Percentiles rank a stretch among this genome's conserved stretches.
These are phyloP conservation scores for Oncorhynchus masou DNA, from an alignment of 2,113 vertebrate species.

Conservation along the genomic window DNA sequence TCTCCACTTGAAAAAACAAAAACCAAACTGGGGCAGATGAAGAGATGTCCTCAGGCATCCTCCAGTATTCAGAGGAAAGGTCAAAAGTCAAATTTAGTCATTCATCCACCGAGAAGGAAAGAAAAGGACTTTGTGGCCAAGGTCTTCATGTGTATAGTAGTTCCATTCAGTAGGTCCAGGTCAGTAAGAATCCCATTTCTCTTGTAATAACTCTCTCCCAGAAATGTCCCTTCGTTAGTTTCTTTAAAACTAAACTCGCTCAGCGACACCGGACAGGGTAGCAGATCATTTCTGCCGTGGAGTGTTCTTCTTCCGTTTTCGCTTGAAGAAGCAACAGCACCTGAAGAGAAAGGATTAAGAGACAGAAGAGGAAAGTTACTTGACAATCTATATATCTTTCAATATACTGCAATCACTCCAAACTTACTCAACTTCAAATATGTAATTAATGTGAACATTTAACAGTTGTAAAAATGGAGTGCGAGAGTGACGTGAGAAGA, in stretches of 20 bases:
- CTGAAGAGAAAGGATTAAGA: conserved; percentile 63
- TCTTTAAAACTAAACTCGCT: background rate
- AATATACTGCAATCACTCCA: too few species aligned
- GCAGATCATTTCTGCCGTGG: conserved; percentile 91
- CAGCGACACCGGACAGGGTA: conserved; percentile 10
- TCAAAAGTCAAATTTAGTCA: background rate
- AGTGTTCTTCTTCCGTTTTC: conserved; percentile 97
- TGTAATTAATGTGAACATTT: background rate
- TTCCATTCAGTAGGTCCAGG: conserved; percentile 12
- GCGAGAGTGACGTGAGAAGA: background rate
- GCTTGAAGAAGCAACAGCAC: conserved; percentile 99
- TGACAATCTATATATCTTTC: too few species aligned
- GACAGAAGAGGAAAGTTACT: background rate
- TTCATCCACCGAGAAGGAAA: background rate
- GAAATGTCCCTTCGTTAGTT: background rate
- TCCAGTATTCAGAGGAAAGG: background rate
- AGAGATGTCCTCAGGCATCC: background rate
- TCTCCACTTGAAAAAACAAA: background rate
- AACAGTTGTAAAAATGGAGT: background rate
- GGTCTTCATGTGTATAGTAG: background rate
- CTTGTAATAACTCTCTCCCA: background rate
- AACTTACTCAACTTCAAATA: background rate
- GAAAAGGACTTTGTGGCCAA: background rate
- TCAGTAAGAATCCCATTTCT: background rate
- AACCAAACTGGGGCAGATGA: background rate